Evolutionary conservation across 2,888 invertebrate species (phyloP).

Genomic region (Rhodophaea formosa): DNA sequence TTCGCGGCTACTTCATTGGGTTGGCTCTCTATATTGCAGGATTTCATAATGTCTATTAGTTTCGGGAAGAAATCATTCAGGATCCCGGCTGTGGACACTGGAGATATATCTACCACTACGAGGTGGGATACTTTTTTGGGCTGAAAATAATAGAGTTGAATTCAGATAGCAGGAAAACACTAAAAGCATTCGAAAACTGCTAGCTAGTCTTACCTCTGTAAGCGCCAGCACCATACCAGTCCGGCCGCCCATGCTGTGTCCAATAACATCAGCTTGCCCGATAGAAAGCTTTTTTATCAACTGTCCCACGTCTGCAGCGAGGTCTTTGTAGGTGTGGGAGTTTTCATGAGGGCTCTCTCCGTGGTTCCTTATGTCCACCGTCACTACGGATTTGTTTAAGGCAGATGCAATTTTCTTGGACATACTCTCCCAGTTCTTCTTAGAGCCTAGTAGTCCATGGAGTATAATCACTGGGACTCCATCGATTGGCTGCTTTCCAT

Average conservation of each 20-base stretch:
- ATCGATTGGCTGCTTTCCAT: conserved; percentile 36
- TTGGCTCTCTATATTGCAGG: conserved; percentile 74
- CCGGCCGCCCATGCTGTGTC: conserved; percentile 97
- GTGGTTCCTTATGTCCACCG: conserved; percentile 94
- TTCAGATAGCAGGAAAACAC: neutral
- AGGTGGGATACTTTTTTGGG: conserved; percentile 81
- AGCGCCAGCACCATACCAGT: conserved; percentile 90
- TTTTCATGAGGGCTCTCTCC: conserved; percentile 91
- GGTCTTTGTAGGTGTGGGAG: conserved; percentile 85
- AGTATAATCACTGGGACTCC: conserved; percentile 84
- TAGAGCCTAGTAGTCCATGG: conserved; percentile 94
- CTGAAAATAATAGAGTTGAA: conserved; percentile 46
- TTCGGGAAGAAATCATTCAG: conserved; percentile 78
- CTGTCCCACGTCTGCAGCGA: conserved; percentile 86
- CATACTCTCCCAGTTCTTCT: conserved; percentile 92
- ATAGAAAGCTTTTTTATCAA: conserved; percentile 81
- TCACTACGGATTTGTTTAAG: conserved; percentile 84
- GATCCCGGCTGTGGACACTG: conserved; percentile 76
- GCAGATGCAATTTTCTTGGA: conserved; percentile 84
- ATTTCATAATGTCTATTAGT: conserved; percentile 77
- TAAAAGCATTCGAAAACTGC: conserved; percentile 1
- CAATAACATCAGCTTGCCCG: conserved; percentile 83
- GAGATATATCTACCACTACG: conserved; percentile 86
- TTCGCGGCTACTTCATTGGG: conserved; percentile 82
- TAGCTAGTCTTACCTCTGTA: conserved; percentile 45